Percentiles rank a stretch among this genome's conserved stretches.
These are phyloP conservation scores for Lonchura striata DNA, from an alignment of 2,113 vertebrate genomes.

Conservation along the genomic window DNA sequence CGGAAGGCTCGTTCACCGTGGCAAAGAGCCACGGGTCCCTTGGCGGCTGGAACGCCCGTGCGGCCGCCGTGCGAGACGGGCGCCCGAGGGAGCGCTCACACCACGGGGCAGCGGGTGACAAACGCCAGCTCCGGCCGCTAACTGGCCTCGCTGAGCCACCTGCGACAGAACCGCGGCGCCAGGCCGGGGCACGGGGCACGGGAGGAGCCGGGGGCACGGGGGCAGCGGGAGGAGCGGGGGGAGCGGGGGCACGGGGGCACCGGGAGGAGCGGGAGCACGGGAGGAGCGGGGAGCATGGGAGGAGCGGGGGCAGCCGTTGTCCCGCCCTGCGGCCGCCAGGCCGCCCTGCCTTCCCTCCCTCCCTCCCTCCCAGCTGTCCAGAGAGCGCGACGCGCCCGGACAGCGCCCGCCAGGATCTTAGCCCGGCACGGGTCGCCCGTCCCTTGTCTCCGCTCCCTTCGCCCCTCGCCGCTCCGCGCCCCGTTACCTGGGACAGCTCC, in stretches of 20 bases:
- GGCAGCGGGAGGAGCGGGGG: not conserved
- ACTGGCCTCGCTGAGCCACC: not conserved
- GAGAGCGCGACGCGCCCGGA: no score
- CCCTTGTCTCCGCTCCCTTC: not conserved
- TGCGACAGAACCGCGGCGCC: not conserved
- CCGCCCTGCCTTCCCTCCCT: no score
- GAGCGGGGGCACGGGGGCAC: no score
- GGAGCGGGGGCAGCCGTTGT: not conserved
- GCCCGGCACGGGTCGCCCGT: accelerated
- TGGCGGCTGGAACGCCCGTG: accelerated
- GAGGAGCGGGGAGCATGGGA: not conserved
- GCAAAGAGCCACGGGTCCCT: not conserved
- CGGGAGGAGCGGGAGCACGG: not conserved
- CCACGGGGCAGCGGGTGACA: not conserved
- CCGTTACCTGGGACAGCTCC: not conserved
- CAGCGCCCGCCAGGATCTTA: not conserved
- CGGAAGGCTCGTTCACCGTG: not conserved
- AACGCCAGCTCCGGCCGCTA: not conserved
- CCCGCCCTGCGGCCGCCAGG: not conserved
- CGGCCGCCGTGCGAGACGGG: not conserved
- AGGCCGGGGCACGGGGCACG: not conserved
- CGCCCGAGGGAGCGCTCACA: not conserved
- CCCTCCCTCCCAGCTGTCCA: not conserved
- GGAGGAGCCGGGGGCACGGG: no score
- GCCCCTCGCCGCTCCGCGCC: not conserved